Evolutionary conservation across 2,113 vertebrate species (phyloP), one percentile per base, ranked within the genome.

Genomic region (Riparia riparia): DNA sequence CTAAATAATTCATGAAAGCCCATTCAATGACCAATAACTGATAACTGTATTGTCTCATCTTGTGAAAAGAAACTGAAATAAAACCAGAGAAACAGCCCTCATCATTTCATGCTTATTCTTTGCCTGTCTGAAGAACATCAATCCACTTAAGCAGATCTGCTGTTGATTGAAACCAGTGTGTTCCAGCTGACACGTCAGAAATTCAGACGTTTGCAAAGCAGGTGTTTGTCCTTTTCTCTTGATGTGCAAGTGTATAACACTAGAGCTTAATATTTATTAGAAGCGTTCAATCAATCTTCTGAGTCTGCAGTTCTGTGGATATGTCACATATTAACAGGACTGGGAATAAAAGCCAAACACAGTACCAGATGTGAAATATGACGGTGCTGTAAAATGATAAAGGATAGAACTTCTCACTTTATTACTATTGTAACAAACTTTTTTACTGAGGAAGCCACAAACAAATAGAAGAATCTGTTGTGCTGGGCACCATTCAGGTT

Each of bases 391-490:
- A 64, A 89, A 86, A 77, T 69, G 28, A 92, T 80, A 65, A 86
- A 80, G 82, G 69, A 45, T 31, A 78, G 70, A 88, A 64, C 44
- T 84, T 81, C 61, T 91, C 50, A 56, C 60, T 73, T 93, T 61
- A 78, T 89, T 86, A 54, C 80, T 89, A 58, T 73, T 53, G 60
- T 85, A 89, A 58, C 34, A 83, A 82, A 84, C 25, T 70, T 95
- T 89, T 86, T 91, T 83, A 84, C 50, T 42, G 73, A 77, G 47
- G 39, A 90, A 84, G 65, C 47, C 71, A 77, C 66, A 86, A 91
- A 51, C 44, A 90, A 74, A 39, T 68, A 82, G 51, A 94, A 73
- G 45, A 57, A 78, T 80, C 50, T 83, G 20, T 64, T 82, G 31
- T 68, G 22, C 37, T 60, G 12, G 49, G 41, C 9, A 24, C 37